These are phyloP conservation scores for Arenaria interpres DNA, from an alignment of 2,113 vertebrate genomes.

Conservation along the genomic window DNA sequence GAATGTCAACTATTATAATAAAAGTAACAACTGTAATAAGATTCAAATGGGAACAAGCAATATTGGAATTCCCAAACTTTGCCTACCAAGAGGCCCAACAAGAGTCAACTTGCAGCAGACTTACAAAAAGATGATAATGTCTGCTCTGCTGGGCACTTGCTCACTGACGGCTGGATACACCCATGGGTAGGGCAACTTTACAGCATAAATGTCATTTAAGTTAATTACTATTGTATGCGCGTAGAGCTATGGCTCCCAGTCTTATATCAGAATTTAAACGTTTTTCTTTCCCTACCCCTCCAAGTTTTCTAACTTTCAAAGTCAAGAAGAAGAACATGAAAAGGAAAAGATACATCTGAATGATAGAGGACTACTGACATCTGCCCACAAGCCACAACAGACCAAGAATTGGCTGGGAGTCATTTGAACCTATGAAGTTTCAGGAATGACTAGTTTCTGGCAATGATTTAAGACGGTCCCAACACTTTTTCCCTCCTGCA, in stretches of 20 bases:
- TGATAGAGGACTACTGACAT: not conserved
- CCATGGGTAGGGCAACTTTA: conserved; percentile 45
- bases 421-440: not conserved
- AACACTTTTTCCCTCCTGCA: not conserved
- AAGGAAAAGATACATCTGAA: not conserved
- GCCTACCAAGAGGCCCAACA: not conserved
- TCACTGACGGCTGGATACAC: not conserved
- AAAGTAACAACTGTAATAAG: not conserved
- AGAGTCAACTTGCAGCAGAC: conserved; percentile 8
- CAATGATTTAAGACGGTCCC: not conserved
- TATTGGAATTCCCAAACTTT: not conserved
- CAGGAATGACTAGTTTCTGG: not conserved
- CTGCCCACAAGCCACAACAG: not conserved
- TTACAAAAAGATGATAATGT: not conserved
- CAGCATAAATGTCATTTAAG: conserved; percentile 6
- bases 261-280: not conserved
- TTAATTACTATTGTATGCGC: not conserved
- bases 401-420: not conserved
- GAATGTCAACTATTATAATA: not conserved
- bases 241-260: not conserved
- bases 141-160: not conserved
- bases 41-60: not conserved
- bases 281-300: not conserved
- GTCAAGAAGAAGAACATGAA: not conserved
- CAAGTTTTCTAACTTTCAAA: not conserved